Evolutionary conservation across 2,888 invertebrate genomes (phyloP), one percentile per base, ranked within the genome.

Genomic region (Polydrusus cervinus): DNA sequence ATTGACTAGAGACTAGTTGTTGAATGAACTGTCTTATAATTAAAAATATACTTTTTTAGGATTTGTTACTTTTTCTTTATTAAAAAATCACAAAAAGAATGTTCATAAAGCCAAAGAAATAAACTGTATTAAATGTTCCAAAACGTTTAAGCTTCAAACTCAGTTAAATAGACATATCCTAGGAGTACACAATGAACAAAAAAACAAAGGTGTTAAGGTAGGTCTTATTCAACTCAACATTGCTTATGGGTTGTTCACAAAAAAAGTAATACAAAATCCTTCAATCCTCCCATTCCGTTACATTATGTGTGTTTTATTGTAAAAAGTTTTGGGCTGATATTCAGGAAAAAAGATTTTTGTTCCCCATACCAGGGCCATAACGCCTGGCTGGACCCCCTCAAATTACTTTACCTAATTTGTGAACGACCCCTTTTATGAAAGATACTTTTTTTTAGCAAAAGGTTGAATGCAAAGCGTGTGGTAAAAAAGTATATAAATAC

Each of bases 31-130:
- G 3, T 47, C n/a, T 40, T 40, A 40, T 11, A 40, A 40, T 8
- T 40, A 40, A 40, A 1, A 11, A 40, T 11, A 9, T 6, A 40
- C 40, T 60, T 6, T 57, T 57, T 7, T 16, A 60, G 57, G 57
- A 18, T 60, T 60, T 38, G 57, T 60, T 16, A 38, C 57, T 38
- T n/a, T 38, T 18, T 14, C 18, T 38, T 38, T 60, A 10, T 16
- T 60, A 38, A 60, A 38, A 60, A 60, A 11, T 16, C 57, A 60
- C 38, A 38, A 38, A 38, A 60, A 13, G 9, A 60, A 38, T 38
- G 57, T 60, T 16, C 57, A 60, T 16, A 60, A 38, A 60, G 30
- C n/a, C 38, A 60, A 60, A 60, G 57, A 60, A 38, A 16, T 60
- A 11, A 60, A 38, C 18, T 60, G 57, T 60, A 18, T 0, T 16